Percentiles rank a stretch among this genome's conserved stretches.
Conservation (phyloP, 2,113 vertebrate genomes). For the Cynocephalus volans region DNA sequence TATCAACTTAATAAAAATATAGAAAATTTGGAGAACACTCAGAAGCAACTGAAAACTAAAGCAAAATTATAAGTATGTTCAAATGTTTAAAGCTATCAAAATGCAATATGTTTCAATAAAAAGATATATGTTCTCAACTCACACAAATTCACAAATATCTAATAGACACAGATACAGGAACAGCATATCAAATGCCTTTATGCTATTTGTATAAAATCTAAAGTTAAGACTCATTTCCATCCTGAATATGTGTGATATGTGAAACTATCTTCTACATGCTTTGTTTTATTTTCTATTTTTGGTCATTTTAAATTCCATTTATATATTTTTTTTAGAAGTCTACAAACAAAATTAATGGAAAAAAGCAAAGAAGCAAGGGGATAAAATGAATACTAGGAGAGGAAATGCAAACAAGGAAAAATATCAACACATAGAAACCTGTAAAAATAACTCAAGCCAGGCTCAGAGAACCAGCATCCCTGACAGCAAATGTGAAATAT, state of each 20-base stretch:
- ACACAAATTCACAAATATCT: background rate
- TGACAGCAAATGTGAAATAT: conserved; percentile 71
- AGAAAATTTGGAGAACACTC: background rate
- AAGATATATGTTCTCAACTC: background rate
- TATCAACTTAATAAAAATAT: background rate
- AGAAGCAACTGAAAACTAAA: conserved; percentile 8
- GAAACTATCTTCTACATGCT: background rate
- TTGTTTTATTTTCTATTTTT: conserved; percentile 30
- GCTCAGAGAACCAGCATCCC: conserved; percentile 21
- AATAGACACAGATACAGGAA: background rate
- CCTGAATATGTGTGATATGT: background rate
- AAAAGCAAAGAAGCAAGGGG: background rate
- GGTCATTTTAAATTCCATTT: background rate
- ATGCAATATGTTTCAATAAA: background rate
- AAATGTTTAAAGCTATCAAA: conserved; percentile 34
- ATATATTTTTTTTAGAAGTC: background rate
- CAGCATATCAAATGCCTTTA: background rate
- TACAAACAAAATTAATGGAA: conserved; percentile 43
- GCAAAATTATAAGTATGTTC: background rate
- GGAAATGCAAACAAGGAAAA: conserved; percentile 37
- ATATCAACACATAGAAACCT: conserved; percentile 34
- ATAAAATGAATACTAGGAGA: conserved; percentile 10
- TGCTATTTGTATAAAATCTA: background rate
- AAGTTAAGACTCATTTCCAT: conserved; percentile 28
- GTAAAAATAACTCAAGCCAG: conserved; percentile 21